Evolutionary conservation across 1,140 invertebrate genomes (phyloP).

Genomic region (Helicoverpa zea): DNA sequence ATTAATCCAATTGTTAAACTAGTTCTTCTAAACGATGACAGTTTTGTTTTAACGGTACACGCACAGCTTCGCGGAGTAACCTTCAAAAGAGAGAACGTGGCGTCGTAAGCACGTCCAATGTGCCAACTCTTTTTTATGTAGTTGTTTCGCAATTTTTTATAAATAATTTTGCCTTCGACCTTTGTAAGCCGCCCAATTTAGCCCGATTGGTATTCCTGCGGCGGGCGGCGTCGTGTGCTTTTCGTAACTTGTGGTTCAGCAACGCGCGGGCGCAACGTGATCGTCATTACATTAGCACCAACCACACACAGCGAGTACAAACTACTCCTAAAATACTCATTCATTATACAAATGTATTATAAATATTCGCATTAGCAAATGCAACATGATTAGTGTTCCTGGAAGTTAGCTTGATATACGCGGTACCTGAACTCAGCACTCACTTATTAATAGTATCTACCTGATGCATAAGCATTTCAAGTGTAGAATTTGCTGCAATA

Average conservation of each 20-base stretch:
- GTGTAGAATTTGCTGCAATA: neutral
- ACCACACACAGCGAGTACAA: slow-evolving; percentile 58
- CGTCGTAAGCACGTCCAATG: slow-evolving; percentile 82
- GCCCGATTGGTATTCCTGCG: slow-evolving; percentile 83
- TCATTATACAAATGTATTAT: slow-evolving; percentile 42
- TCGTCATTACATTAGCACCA: slow-evolving; percentile 60
- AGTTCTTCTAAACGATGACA: slow-evolving; percentile 76
- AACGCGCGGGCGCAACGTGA: slow-evolving; percentile 67
- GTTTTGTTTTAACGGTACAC: slow-evolving; percentile 82
- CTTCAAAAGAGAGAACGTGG: slow-evolving; percentile 85
- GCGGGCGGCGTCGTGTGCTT: slow-evolving; percentile 68
- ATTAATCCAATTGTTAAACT: slow-evolving; percentile 63
- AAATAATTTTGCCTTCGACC: slow-evolving; percentile 85
- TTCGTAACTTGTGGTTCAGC: slow-evolving; percentile 78
- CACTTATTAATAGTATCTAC: neutral
- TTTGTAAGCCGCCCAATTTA: slow-evolving; percentile 83
- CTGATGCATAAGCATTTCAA: neutral
- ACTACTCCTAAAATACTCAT: slow-evolving; percentile 53
- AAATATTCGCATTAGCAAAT: slow-evolving; percentile 30
- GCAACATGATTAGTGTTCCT: slow-evolving; percentile 14
- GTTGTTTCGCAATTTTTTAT: slow-evolving; percentile 83
- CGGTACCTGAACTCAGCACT: neutral
- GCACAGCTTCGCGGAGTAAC: slow-evolving; percentile 73
- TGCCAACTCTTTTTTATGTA: slow-evolving; percentile 83
- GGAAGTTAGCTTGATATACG: slow-evolving; percentile 9